Base-by-base conservation (phyloP, 1,140 invertebrate species). In the Oncopeltus fasciatus region DNA sequence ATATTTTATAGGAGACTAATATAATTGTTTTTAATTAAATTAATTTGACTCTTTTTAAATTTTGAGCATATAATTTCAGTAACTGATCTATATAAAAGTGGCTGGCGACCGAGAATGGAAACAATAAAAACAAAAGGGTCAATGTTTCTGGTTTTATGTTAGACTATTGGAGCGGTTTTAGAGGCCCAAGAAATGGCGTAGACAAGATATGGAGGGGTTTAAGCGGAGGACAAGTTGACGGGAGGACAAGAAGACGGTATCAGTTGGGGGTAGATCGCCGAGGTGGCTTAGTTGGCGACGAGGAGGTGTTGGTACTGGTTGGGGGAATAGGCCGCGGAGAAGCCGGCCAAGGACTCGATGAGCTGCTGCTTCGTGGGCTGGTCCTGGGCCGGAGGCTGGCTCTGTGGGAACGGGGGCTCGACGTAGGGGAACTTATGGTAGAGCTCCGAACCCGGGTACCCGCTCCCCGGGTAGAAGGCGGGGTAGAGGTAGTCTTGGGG, bases 301-400 rank as follows among this genome's bases (percentile, higher is more conserved):
- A 89, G 77, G 38, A 89, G 78, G 70, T 88, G 87, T 69, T 88
- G 85, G 70, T 84, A 86, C 67, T 85, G 85, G 67, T 79, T 80
- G 59, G 77, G 77, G 33, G 78, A 75, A 49, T 81, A 75, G 9
- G 38, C 31, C 5, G 44, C 29, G 18, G 51, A 61, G 60, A 65
- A 65, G 44, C 57, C 62, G 20, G 63, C 60, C 2, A 64, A 43
- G 2, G 77, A 77, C 60, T 77, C 79, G 49, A 83, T 71, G 78
- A 82, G 57, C 82, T 72, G 62, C 74, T 76, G 70, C 44, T 44
- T 65, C 62, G 60, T 74, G 49, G 81, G 74, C 28, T 58, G 29
- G 44, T 31, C 44, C 44, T 44, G 65, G 64, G 60, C 74, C 47
- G 81, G 74, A 16, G 57, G 29, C 29, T 62, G 62, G 27, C 59